phyloP scores from a whole-genome alignment of 1,140 invertebrate species.

The Plectrocnemia conspersa region DNA sequence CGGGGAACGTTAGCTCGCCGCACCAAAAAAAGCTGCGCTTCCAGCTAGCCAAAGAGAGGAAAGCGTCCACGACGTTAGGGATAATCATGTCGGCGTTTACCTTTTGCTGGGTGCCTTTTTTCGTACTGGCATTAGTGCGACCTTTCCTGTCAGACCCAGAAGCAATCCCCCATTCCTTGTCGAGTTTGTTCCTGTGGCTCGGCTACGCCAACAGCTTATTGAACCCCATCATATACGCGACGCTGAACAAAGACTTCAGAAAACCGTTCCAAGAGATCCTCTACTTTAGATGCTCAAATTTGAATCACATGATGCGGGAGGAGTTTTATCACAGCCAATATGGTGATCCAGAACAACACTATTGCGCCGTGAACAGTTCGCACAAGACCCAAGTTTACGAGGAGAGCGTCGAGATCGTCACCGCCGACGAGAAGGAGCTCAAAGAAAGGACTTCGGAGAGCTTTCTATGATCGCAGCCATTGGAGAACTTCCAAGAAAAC shows the following conservation, averaged over 20 bases:
- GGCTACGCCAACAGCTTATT: conserved; percentile 90
- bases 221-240: conserved; percentile 93
- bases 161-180: conserved; percentile 70
- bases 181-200: conserved; percentile 75
- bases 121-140: conserved; percentile 82
- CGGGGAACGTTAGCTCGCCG: conserved; percentile 49
- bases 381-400: conserved; percentile 52
- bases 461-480: conserved; percentile 58
- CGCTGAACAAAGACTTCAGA: conserved; percentile 86
- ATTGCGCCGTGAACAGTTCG: conserved; percentile 48
- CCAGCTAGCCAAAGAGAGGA: conserved; percentile 82
- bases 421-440: conserved; percentile 51
- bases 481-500: conserved; percentile 43
- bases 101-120: conserved; percentile 96
- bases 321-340: conserved; percentile 91
- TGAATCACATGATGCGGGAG: conserved; percentile 87
- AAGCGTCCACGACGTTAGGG: conserved; percentile 92
- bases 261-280: conserved; percentile 89
- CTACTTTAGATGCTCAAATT: conserved; percentile 79
- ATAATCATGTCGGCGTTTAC: conserved; percentile 97
- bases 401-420: conserved; percentile 58
- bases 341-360: conserved; percentile 64
- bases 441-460: conserved; percentile 53
- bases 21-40: conserved; percentile 73
- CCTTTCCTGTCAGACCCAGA: conserved; percentile 67